phyloP scores from a whole-genome alignment of 2,113 vertebrate species.

The Calypte anna region DNA sequence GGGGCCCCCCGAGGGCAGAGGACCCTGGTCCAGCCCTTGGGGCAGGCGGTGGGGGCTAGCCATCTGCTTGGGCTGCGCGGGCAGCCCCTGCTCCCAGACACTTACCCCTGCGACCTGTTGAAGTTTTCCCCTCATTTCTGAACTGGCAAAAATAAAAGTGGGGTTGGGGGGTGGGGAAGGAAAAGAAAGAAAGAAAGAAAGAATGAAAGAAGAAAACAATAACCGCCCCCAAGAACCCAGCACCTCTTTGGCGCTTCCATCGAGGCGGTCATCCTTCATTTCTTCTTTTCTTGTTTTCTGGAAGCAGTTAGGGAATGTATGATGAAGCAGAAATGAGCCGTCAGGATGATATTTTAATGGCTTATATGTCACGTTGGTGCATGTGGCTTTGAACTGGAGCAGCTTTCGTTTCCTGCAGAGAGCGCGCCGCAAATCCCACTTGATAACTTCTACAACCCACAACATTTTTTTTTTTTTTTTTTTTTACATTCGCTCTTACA shows the following conservation, averaged over 20 bases:
- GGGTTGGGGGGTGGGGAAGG: background rate
- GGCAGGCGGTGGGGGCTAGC: background rate
- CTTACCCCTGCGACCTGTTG: conserved; percentile 95
- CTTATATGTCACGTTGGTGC: conserved; percentile 94
- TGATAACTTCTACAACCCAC: conserved; percentile 98
- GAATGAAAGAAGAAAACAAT: conserved; percentile 54
- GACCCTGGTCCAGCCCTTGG: background rate
- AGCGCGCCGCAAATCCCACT: conserved; percentile 97
- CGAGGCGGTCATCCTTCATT: conserved; percentile 83
- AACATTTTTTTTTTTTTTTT: conserved; percentile 81
- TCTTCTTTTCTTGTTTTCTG: conserved; percentile 79
- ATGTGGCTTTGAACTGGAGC: conserved; percentile 98
- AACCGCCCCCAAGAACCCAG: conserved; percentile 36
- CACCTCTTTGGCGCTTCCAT: conserved; percentile 77
- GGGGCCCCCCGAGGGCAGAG: background rate
- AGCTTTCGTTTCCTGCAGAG: conserved; percentile 95
- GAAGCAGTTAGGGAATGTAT: conserved; percentile 87
- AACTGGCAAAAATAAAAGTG: conserved; percentile 18
- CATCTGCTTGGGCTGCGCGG: background rate
- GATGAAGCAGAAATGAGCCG: conserved; percentile 89
- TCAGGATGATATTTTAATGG: conserved; percentile 96
- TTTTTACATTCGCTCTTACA: conserved; percentile 73
- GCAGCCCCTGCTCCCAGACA: conserved; percentile 49
- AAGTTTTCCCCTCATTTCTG: conserved; percentile 72
- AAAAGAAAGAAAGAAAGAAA: background rate